phyloP scores from a whole-genome alignment of 2,888 invertebrate species.

The Bellardia bayeri region DNA sequence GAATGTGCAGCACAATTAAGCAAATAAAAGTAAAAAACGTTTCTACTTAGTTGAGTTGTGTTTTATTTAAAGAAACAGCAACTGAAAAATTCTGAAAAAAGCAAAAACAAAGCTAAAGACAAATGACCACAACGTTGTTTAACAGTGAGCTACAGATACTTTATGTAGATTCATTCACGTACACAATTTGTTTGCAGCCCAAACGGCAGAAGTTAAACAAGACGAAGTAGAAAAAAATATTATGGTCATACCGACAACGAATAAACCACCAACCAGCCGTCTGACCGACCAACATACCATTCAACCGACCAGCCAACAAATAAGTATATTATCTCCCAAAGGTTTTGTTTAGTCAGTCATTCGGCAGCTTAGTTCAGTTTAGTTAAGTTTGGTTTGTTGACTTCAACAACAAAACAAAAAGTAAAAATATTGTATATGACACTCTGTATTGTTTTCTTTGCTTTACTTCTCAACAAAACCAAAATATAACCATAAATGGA shows the following conservation, averaged over 20 bases:
- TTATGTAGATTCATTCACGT: slow-evolving; percentile 23
- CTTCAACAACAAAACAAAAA: slow-evolving; percentile 32
- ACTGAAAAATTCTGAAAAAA: neutral
- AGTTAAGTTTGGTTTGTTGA: slow-evolving; percentile 63
- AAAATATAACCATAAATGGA: neutral
- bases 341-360: slow-evolving; percentile 48
- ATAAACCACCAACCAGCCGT: neutral
- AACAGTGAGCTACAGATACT: slow-evolving; percentile 7
- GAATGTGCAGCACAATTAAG: slow-evolving; percentile 19
- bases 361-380: slow-evolving; percentile 35
- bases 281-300: slow-evolving; percentile 13
- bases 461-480: neutral
- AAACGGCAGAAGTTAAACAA: neutral
- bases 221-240: neutral
- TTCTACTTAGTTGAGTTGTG: neutral
- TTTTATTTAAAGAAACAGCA: neutral
- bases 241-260: neutral
- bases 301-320: slow-evolving; percentile 33
- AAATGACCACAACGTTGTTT: neutral
- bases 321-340: slow-evolving; percentile 44
- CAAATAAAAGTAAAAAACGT: neutral
- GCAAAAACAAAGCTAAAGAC: neutral
- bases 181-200: slow-evolving; percentile 12
- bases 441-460: slow-evolving; percentile 13
- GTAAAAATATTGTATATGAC: neutral